Percentiles rank a stretch among this genome's conserved stretches.
Conservation (phyloP, 2,888 invertebrate species). For the Ceraclea dissimilis region DNA sequence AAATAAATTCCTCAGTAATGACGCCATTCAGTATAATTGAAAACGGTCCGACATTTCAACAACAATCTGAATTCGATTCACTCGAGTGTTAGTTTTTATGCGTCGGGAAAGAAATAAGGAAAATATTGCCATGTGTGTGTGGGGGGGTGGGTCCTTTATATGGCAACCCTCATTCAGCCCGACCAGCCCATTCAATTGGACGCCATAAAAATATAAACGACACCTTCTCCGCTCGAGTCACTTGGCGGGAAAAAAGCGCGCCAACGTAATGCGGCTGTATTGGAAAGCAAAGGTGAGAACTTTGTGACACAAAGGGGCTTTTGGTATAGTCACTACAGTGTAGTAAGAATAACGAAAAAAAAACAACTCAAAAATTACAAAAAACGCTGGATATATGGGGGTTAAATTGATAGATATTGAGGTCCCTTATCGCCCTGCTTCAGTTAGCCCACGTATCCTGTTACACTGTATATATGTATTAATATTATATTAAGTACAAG, state of each 20-base stretch:
- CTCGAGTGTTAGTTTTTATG: background rate
- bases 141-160: background rate
- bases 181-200: slow-evolving; percentile 2
- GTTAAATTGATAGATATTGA: too few relatives aligned
- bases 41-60: background rate
- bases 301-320: slow-evolving; percentile 14
- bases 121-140: background rate
- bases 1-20: too few relatives aligned
- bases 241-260: slow-evolving; percentile 10
- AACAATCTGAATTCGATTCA: background rate
- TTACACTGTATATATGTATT: too few relatives aligned
- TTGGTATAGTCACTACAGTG: background rate
- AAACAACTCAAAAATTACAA: too few relatives aligned
- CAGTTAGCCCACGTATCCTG: too few relatives aligned
- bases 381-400: too few relatives aligned
- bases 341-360: too few relatives aligned
- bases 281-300: background rate
- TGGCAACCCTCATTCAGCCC: background rate
- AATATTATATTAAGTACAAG: too few relatives aligned
- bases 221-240: slow-evolving; percentile 21
- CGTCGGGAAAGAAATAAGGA: background rate
- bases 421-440: too few relatives aligned
- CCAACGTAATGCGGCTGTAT: slow-evolving; percentile 14
- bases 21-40: background rate
- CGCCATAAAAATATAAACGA: slow-evolving; percentile 21